Conservation (phyloP, 2,888 invertebrate species). For the Formica aserva region DNA sequence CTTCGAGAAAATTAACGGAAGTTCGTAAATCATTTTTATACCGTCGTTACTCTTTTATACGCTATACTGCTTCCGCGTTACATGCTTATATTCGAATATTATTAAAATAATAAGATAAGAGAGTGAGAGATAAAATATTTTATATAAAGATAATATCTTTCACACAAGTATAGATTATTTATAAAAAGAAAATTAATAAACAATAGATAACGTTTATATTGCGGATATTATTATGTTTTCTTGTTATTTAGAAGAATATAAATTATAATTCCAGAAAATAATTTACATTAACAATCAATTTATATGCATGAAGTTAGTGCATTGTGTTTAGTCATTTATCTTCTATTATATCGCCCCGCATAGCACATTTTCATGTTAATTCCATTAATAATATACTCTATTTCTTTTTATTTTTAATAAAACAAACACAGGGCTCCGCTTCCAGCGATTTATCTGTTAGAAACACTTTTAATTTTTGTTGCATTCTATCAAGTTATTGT, state of each 20-base stretch:
- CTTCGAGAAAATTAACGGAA: not conserved
- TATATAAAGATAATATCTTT: not conserved
- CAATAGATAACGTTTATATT: not conserved
- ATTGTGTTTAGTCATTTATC: constrained; percentile 27
- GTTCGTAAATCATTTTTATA: constrained; percentile 1
- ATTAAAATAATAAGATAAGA: not conserved
- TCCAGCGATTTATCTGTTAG: not conserved
- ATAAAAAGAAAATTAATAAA: not conserved
- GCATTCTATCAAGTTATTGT: not conserved
- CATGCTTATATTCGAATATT: not conserved
- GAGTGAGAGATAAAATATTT: not conserved
- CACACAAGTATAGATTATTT: not conserved
- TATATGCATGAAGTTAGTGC: constrained; percentile 11
- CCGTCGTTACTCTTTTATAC: not conserved
- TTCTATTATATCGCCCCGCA: not conserved
- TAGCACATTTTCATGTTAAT: constrained; percentile 3
- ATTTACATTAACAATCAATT: constrained; percentile 14
- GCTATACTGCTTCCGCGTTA: not conserved
- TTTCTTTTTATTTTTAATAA: not conserved
- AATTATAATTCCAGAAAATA: constrained; percentile 23
- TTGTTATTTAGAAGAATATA: constrained; percentile 1
- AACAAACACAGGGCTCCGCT: not conserved
- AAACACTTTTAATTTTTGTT: not conserved
- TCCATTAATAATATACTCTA: constrained; percentile 11
- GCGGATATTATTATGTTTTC: not conserved